Evolutionary conservation across 2,113 vertebrate genomes (phyloP), one percentile per base, ranked within the genome.

Genomic region (Glaucidium brasilianum): DNA sequence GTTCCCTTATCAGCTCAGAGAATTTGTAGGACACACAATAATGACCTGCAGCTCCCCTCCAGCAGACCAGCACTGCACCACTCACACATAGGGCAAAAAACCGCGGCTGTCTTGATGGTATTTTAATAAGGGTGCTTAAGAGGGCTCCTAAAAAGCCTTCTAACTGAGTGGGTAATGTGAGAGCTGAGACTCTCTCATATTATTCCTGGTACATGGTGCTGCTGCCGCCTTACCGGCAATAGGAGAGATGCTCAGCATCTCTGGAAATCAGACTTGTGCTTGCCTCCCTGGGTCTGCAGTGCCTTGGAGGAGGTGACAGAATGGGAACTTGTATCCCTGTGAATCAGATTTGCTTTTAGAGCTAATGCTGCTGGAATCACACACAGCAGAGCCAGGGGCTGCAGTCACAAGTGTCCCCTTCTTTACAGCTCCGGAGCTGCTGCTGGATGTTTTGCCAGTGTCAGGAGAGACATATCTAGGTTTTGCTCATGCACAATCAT

Each of bases 1-100:
- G 93, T 90, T 96, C 87, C n/a, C 96, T 97, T 96, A 90, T 84
- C 5, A 1, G 64, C 32, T 63, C 32, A 4, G 32, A 30, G 92
- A 96, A 81, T 95, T 95, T 94, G 81, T 95, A 88, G 94, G 87
- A 85, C 49, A 50, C 77, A 83, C 80, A 84, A 1, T 88, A 96
- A 96, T 81, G 95, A 92, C 84, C 91, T 97, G 96, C 95, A 97
- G 30, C 90, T 85, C 59, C 59, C 58, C 49, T 84, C 63, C 20
- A 58, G 88, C 58, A 68, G 82, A 58, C n/a, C n/a, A 25, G 55
- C 50, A 11, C 50, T 29, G 50, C 50, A 41, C 39, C 32, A 9
- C 32, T 77, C 69, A 43, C 29, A 5, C 0, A 0, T 2, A 58
- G 53, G 85, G 66, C 81, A 92, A 73, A 89, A 89, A 56, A 15